Evolutionary conservation across 2,888 invertebrate species (phyloP), one percentile per base, ranked within the genome.

Genomic region (Adelphocoris suturalis): DNA sequence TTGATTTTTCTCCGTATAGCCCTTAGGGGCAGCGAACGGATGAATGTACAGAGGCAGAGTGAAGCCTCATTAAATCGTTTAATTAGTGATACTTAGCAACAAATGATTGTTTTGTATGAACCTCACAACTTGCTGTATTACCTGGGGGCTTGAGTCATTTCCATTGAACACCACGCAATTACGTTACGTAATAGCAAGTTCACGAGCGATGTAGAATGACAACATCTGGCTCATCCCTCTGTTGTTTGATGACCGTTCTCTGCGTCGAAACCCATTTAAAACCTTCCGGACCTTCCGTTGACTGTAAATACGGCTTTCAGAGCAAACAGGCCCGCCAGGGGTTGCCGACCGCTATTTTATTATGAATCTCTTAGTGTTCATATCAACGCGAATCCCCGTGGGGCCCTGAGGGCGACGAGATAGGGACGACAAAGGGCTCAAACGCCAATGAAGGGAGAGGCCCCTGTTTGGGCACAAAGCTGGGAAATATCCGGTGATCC

Each of bases 331-430:
- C 23, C 23, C 19, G 57, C n/a, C n/a, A 57, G 57, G 68, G 13
- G 11, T 13, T 16, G 14, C 52, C 52, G 19, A 68, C 78, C 16
- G 78, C 78, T 78, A 47, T 78, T 78, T 78, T 78, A 78, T 78
- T 78, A 78, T 78, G 78, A 78, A 78, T 78, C 78, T 78, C 78
- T 78, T 78, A 78, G 47, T 68, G 23, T 23, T 68, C 68, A 23
- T 47, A 76, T 76, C 76, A 76, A 76, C 76, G 76, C 46, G 78
- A 46, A 68, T 68, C 68, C 68, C 68, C 23, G 68, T 23, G 23
- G 68, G 68, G 68, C 68, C 68, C 68, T 68, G 68, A 68, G 68
- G 68, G 68, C 68, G 23, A 68, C 27, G 68, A 68, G 68, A 68
- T 68, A 68, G 68, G 68, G 23, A 68, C 68, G 68, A 68, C 68